Conservation (phyloP, 2,888 invertebrate species). For the Volucella inflata region DNA sequence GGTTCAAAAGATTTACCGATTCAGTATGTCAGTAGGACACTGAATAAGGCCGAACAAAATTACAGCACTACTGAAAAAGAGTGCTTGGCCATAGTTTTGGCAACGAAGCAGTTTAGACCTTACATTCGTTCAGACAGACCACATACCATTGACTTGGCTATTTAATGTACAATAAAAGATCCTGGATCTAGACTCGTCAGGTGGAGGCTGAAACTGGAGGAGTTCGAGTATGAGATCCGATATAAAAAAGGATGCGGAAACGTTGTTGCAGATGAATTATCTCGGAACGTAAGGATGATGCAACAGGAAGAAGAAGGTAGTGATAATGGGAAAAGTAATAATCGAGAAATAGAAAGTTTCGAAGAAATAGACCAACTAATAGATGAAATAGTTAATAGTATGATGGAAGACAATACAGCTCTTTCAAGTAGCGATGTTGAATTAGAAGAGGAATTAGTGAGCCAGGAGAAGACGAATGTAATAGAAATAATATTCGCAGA, state of each 20-base stretch:
- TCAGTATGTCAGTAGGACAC: slow-evolving; percentile 72
- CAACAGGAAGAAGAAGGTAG: slow-evolving; percentile 1
- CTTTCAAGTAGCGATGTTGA: slow-evolving; percentile 5
- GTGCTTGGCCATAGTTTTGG: slow-evolving; percentile 79
- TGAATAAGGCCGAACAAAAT: too few relatives aligned
- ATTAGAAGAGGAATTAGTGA: slow-evolving; percentile 1
- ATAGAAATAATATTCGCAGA: slow-evolving; percentile 9
- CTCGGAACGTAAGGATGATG: slow-evolving; percentile 38
- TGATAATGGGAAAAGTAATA: slow-evolving; percentile 10
- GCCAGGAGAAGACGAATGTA: slow-evolving; percentile 17
- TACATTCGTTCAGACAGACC: too few relatives aligned
- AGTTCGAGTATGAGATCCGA: slow-evolving; percentile 76
- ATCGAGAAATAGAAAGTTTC: not conserved
- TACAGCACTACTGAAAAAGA: slow-evolving; percentile 79
- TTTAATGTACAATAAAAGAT: not conserved
- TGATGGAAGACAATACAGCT: slow-evolving; percentile 3
- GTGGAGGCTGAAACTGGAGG: slow-evolving; percentile 36
- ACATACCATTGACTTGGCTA: not conserved
- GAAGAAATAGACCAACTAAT: slow-evolving; percentile 3
- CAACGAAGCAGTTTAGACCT: slow-evolving; percentile 36
- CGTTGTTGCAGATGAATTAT: slow-evolving; percentile 64
- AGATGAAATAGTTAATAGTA: slow-evolving; percentile 2
- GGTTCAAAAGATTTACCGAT: too few relatives aligned
- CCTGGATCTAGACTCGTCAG: not conserved
- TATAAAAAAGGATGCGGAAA: slow-evolving; percentile 72